Evolutionary conservation across 1,140 invertebrate genomes (phyloP), one percentile per base, ranked within the genome.

Genomic region (Drosophila quadrilineata): DNA sequence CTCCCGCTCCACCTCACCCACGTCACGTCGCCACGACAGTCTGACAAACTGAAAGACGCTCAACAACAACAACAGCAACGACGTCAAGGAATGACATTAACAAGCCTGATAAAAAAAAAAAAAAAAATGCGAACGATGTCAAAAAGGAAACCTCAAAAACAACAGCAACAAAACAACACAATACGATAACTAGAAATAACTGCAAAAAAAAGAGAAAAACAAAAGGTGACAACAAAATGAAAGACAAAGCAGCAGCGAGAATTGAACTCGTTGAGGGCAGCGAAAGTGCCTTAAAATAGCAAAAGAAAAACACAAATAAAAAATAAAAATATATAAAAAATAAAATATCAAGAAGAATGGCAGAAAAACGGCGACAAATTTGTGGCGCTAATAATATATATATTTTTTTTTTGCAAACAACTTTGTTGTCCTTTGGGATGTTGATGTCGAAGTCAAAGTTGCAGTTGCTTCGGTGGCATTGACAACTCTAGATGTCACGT

Each of bases 61-160:
- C 9, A 14, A 26, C 31, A 45, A 28, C 19, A 21, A 26, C 10
- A 31, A 6, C 19, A 41, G 52, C 65, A 24, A 59, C 58, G 49
- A 49, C 40, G 59, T 41, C 57, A 33, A 22, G 50, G 35, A 79
- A 79, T 79, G 70, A 70, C 75, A 79, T 79, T 79, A 79, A 79
- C 75, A 79, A 79, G 75, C 75, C 75, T 79, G 75, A 79, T 73
- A 79, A 79, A 71, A 70, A 74, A 41, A 70, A 31, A 65, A 57
- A 63, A 63, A 48, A 24, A 52, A 36, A 29, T 26, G 26, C 41
- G 68, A 43, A 9, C 38, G 45, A 59, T 19, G 38, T 53, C 16
- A 21, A 50, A 40, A 29, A 28, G 57, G 38, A 40, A 69, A 64
- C 26, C 43, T 28, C 1, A 21, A 24, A 21, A 50, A 33, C 46